These are phyloP conservation scores for Pristiophorus japonicus DNA, from an alignment of 2,113 vertebrate species.

Conservation along the genomic window DNA sequence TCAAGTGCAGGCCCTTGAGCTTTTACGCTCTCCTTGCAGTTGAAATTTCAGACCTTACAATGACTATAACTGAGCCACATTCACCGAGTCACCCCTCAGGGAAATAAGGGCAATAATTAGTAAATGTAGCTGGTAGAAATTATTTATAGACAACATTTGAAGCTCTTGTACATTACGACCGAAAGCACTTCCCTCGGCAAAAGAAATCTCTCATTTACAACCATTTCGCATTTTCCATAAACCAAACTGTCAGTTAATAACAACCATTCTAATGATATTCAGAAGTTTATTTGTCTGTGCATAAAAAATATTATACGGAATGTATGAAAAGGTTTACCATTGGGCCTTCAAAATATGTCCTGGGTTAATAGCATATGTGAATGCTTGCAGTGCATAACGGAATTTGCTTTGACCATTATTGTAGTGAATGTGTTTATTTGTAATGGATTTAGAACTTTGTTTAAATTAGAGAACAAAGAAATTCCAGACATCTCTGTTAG, in stretches of 20 bases:
- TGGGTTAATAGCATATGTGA: too few relatives aligned
- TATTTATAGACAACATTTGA: slow-evolving; percentile 27
- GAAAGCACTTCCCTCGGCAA: neutral
- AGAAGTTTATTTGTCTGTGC: neutral
- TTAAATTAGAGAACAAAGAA: neutral
- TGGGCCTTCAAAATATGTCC: neutral
- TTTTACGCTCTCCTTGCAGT: neutral
- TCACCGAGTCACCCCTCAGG: neutral
- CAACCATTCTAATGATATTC: neutral
- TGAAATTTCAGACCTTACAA: neutral
- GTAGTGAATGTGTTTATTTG: neutral
- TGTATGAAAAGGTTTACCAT: neutral
- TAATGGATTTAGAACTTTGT: neutral
- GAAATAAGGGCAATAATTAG: neutral
- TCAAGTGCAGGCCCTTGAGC: neutral
- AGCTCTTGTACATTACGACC: neutral
- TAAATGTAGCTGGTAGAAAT: neutral
- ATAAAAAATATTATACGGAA: neutral
- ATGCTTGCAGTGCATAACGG: neutral
- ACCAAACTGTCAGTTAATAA: slow-evolving; percentile 6
- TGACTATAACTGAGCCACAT: neutral
- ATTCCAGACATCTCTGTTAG: neutral
- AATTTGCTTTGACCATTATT: neutral
- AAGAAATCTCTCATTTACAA: neutral
- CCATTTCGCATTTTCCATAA: neutral